A percentile compares a stretch with the other conserved stretches of the same genome.
Evolutionary conservation across 2,888 invertebrate genomes (phyloP).

Genomic region (Calameuta filiformis): DNA sequence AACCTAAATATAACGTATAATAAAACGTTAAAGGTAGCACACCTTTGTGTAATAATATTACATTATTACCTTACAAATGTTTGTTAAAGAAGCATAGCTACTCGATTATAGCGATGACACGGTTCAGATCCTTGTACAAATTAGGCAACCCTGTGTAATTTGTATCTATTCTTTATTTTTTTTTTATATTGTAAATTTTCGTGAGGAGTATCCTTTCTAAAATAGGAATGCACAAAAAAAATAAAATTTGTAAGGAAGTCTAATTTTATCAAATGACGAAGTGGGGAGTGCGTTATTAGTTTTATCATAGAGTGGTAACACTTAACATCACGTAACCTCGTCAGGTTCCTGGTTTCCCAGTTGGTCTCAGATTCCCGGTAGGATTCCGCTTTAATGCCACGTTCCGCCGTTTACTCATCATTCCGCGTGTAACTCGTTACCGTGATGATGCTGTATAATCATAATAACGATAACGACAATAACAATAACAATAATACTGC

Average conservation of each 20-base stretch:
- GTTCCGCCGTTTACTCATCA: neutral
- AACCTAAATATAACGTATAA: neutral
- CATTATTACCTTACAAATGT: neutral
- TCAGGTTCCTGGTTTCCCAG: neutral
- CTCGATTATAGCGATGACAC: neutral
- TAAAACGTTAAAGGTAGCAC: too few species aligned
- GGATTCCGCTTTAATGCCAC: neutral
- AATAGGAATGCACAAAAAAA: neutral
- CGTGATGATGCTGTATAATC: neutral
- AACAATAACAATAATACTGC: neutral
- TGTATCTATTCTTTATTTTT: neutral
- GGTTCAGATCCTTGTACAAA: neutral
- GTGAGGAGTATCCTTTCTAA: neutral
- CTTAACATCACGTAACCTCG: neutral
- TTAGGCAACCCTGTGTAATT: neutral
- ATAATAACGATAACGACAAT: neutral
- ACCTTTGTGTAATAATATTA: neutral
- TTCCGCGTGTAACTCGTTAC: neutral
- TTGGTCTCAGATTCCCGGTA: neutral
- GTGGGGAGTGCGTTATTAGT: neutral
- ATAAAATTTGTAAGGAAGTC: neutral
- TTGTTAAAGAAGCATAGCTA: neutral
- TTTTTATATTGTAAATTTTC: neutral
- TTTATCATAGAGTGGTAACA: neutral
- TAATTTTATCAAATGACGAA: neutral